phyloP scores from a whole-genome alignment of 2,888 invertebrate genomes.

The Lepidocyrtinus sp. region DNA sequence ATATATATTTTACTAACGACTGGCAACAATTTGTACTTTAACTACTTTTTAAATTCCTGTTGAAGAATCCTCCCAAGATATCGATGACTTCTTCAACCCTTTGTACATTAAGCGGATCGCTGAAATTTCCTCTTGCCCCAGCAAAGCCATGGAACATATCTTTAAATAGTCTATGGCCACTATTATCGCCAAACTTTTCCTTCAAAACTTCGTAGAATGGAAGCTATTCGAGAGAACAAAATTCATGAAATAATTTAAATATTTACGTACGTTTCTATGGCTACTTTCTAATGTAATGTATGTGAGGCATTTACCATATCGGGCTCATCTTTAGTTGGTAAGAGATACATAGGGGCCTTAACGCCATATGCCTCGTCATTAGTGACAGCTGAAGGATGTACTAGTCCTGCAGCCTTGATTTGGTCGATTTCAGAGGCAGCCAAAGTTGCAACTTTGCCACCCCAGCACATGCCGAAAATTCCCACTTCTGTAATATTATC shows the following conservation, averaged over 20 bases:
- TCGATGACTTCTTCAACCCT: constrained; percentile 63
- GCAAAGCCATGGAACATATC: constrained; percentile 66
- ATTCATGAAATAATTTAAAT: not conserved
- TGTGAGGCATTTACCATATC: constrained; percentile 59
- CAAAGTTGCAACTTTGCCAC: constrained; percentile 52
- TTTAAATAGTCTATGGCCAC: constrained; percentile 61
- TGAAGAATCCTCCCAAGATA: constrained; percentile 59
- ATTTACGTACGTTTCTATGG: not conserved
- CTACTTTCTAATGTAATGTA: not conserved
- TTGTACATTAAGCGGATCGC: constrained; percentile 50
- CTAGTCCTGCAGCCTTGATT: constrained; percentile 59
- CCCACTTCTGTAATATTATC: constrained; percentile 54
- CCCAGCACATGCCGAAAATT: constrained; percentile 62
- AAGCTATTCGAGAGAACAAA: constrained; percentile 44
- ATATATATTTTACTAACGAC: not conserved
- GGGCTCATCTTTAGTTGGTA: constrained; percentile 56
- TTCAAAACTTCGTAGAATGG: constrained; percentile 65
- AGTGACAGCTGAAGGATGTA: constrained; percentile 64
- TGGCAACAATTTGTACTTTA: not conserved
- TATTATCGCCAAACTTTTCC: constrained; percentile 61
- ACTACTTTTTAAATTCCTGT: constrained; percentile 35
- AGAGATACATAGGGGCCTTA: constrained; percentile 54
- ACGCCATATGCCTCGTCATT: constrained; percentile 53
- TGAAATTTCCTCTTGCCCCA: constrained; percentile 57
- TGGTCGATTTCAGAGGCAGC: constrained; percentile 44